Conservation (phyloP, 2,113 vertebrate species). For the Paratilapia polleni region DNA sequence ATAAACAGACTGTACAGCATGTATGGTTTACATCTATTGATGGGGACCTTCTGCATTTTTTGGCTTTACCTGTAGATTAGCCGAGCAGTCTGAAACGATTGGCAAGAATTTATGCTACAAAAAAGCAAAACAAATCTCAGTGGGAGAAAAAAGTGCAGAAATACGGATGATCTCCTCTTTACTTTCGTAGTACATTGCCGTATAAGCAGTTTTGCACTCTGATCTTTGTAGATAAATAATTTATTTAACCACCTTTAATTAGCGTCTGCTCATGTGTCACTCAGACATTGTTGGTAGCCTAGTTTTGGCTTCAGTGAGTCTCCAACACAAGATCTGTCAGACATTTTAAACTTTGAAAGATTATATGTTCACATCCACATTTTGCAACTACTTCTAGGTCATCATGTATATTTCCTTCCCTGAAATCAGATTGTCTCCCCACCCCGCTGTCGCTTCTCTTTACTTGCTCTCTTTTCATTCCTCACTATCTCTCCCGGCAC, state of each 20-base stretch:
- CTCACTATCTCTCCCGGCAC: slow-evolving; percentile 39
- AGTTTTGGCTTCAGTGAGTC: neutral
- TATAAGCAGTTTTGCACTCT: neutral
- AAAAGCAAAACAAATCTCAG: neutral
- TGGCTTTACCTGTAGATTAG: neutral
- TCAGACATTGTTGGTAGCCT: neutral
- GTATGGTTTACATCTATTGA: neutral
- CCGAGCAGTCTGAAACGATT: neutral
- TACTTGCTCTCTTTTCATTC: slow-evolving; percentile 32
- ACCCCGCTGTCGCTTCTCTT: slow-evolving; percentile 37
- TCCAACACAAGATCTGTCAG: neutral
- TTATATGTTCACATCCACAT: neutral
- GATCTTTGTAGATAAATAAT: neutral
- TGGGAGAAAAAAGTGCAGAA: neutral
- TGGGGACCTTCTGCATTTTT: neutral
- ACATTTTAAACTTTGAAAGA: slow-evolving; percentile 17
- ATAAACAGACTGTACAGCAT: neutral
- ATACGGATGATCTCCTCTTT: neutral
- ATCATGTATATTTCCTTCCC: slow-evolving; percentile 28
- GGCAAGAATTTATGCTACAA: neutral
- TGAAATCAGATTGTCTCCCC: neutral
- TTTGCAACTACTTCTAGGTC: slow-evolving; percentile 10
- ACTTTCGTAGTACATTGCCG: neutral
- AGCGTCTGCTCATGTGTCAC: neutral
- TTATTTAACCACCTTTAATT: neutral